Conservation (phyloP, 2,797 vertebrate genomes). For the Leuciscus waleckii region DNA sequence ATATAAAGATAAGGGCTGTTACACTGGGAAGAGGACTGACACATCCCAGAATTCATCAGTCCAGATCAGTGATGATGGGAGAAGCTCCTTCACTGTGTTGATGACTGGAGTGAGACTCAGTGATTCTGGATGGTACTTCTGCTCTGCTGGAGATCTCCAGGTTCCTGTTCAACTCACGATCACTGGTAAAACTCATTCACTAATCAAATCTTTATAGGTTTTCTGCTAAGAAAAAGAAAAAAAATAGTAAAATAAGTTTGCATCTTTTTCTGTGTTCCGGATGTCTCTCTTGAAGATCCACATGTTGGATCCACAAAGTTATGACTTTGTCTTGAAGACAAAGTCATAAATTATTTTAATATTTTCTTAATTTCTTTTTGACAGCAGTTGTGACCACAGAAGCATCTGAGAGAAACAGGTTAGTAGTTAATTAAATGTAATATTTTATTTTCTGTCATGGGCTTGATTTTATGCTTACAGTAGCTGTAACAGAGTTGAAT, state of each 20-base stretch:
- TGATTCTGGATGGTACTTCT: constrained; percentile 17
- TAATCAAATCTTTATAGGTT: background rate
- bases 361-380: background rate
- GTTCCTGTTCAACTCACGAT: constrained; percentile 57
- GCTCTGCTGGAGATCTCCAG: constrained; percentile 47
- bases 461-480: background rate
- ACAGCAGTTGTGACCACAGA: background rate
- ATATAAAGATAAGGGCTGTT: constrained; percentile 24
- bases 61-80: constrained; percentile 51
- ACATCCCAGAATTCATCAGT: constrained; percentile 46
- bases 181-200: too few species aligned
- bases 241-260: background rate
- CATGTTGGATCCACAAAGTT: background rate
- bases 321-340: background rate
- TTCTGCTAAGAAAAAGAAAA: background rate
- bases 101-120: constrained; percentile 54
- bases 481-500: background rate
- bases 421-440: background rate
- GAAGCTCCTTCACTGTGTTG: constrained; percentile 36
- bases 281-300: background rate
- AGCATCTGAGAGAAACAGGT: background rate
- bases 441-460: background rate
- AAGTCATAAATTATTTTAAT: background rate
- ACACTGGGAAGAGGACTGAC: constrained; percentile 5
- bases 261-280: background rate